Evolutionary conservation across 2,888 invertebrate species (phyloP).

Genomic region (Silvanus unidentatus): DNA sequence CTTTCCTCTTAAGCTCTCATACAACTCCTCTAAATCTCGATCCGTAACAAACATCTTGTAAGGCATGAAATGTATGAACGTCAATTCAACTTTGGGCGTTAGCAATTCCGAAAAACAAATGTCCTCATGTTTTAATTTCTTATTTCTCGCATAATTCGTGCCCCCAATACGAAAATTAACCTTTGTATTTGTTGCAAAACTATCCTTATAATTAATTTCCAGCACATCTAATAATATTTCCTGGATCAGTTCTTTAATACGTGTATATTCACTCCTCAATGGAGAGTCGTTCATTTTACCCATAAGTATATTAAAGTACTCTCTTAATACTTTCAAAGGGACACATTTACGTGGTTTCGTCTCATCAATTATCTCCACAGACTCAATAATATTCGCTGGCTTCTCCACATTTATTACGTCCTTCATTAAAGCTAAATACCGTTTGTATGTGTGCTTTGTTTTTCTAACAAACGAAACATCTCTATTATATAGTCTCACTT

Average conservation of each 20-base stretch:
- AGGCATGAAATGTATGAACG: too few relatives aligned
- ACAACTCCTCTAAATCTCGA: too few relatives aligned
- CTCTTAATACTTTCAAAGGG: too few relatives aligned
- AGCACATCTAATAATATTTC: not conserved
- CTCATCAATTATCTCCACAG: too few relatives aligned
- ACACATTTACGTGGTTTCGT: too few relatives aligned
- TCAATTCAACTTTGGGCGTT: not conserved
- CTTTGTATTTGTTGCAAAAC: not conserved
- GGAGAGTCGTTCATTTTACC: too few relatives aligned
- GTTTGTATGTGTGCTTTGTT: not conserved
- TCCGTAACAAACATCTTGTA: too few relatives aligned
- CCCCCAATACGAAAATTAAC: slow-evolving; percentile 1
- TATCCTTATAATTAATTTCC: not conserved
- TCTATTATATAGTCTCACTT: not conserved
- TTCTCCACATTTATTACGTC: too few relatives aligned
- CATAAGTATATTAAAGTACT: too few relatives aligned
- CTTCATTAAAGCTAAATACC: not conserved
- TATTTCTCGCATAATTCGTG: not conserved
- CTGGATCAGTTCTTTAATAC: not conserved
- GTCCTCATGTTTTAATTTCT: not conserved
- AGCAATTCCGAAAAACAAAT: not conserved
- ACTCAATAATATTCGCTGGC: too few relatives aligned
- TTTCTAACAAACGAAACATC: not conserved
- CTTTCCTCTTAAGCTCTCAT: too few relatives aligned
- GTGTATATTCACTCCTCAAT: too few relatives aligned